These are phyloP conservation scores for Scopus umbretta DNA, from an alignment of 2,113 vertebrate genomes.

Conservation along the genomic window DNA sequence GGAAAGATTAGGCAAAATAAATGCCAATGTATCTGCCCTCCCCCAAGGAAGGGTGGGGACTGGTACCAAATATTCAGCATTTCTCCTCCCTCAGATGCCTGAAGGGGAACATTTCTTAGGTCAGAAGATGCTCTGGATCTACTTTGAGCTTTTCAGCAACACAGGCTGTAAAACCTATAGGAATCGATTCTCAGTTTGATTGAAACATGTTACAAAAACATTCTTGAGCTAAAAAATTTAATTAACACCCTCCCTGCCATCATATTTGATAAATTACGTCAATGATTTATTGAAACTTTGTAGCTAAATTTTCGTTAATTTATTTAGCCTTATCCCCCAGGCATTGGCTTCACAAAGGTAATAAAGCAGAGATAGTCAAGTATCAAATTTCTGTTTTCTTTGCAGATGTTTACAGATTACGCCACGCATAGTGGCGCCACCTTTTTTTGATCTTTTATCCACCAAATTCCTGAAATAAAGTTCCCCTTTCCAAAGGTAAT, in stretches of 20 bases:
- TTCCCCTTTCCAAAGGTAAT: neutral
- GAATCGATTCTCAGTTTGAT: neutral
- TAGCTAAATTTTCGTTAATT: neutral
- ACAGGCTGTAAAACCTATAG: neutral
- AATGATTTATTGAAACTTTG: neutral
- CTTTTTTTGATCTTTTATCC: neutral
- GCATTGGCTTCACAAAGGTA: neutral
- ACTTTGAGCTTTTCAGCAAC: neutral
- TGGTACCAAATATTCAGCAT: neutral
- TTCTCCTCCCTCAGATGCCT: neutral
- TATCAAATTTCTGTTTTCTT: neutral
- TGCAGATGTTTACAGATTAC: neutral
- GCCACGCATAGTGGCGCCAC: neutral
- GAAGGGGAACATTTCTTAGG: neutral
- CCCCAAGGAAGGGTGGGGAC: neutral
- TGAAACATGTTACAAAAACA: neutral
- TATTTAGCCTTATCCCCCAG: neutral
- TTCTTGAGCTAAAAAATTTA: neutral
- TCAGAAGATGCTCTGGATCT: neutral
- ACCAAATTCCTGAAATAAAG: neutral
- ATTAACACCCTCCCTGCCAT: neutral
- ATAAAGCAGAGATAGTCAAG: neutral
- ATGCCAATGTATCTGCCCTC: neutral
- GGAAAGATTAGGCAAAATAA: neutral
- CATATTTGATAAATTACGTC: neutral